A percentile compares a stretch with the other conserved stretches of the same genome.
Evolutionary conservation across 1,140 invertebrate species (phyloP).

Genomic region (Ips nitidus): DNA sequence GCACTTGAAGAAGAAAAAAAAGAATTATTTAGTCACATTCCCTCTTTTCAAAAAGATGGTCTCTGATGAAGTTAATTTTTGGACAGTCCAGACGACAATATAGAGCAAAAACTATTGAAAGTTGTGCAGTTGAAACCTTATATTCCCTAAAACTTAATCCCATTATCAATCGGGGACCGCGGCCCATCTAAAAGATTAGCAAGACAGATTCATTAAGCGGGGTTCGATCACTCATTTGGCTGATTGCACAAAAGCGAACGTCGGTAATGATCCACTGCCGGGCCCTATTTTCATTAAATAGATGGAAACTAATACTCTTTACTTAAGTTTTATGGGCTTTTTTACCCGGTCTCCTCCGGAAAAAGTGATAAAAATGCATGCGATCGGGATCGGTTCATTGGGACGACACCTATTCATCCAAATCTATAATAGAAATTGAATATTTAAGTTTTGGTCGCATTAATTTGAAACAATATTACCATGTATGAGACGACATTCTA

Average conservation of each 20-base stretch:
- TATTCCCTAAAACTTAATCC: conserved; percentile 52
- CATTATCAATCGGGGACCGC: conserved; percentile 51
- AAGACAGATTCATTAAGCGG: conserved; percentile 55
- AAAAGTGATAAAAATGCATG: conserved; percentile 33
- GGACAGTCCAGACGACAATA: too few relatives aligned
- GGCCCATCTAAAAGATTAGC: conserved; percentile 54
- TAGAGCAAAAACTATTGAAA: too few relatives aligned
- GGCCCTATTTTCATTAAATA: conserved; percentile 36
- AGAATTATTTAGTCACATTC: too few relatives aligned
- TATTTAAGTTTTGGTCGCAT: neutral
- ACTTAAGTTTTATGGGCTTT: conserved; percentile 33
- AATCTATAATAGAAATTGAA: neutral
- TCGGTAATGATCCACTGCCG: conserved; percentile 36
- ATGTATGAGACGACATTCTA: neutral
- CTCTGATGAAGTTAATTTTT: too few relatives aligned
- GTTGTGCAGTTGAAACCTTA: too few relatives aligned
- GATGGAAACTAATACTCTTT: conserved; percentile 36
- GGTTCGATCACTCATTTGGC: conserved; percentile 52
- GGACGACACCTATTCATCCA: conserved; percentile 9
- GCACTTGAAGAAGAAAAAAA: too few relatives aligned
- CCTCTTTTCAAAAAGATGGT: too few relatives aligned
- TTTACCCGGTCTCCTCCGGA: conserved; percentile 19
- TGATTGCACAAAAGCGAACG: conserved; percentile 47
- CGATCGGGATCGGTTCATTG: conserved; percentile 18
- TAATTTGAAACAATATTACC: neutral